Evolutionary conservation across 1,140 invertebrate genomes (phyloP).

Genomic region (Tribolium madens): DNA sequence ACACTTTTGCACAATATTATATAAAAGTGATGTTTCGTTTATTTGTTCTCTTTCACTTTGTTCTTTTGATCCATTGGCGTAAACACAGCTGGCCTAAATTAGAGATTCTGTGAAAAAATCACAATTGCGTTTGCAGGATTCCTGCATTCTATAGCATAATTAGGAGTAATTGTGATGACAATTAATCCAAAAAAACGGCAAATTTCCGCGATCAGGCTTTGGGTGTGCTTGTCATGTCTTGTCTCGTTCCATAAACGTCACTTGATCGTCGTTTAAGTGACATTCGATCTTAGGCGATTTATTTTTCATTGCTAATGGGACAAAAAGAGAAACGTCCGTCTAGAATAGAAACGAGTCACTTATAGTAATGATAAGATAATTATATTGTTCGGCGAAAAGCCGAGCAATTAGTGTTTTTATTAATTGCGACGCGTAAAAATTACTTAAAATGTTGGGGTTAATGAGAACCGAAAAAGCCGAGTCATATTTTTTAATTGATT

Average conservation of each 20-base stretch:
- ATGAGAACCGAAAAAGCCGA: not conserved
- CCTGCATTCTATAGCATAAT: slow-evolving; percentile 14
- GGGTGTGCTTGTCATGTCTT: slow-evolving; percentile 19
- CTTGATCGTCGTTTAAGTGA: slow-evolving; percentile 30
- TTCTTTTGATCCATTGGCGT: not conserved
- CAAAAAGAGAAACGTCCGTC: slow-evolving; percentile 6
- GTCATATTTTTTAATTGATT: slow-evolving; percentile 36
- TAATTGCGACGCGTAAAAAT: not conserved
- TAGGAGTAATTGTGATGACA: slow-evolving; percentile 5
- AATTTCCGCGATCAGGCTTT: not conserved
- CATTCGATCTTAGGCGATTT: slow-evolving; percentile 24
- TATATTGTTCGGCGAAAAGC: slow-evolving; percentile 1
- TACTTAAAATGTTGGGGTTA: not conserved
- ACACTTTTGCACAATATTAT: not conserved
- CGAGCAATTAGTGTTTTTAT: not conserved
- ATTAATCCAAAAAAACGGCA: slow-evolving; percentile 4
- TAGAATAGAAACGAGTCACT: slow-evolving; percentile 10
- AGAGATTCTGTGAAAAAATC: not conserved
- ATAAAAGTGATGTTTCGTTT: not conserved
- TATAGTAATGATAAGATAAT: slow-evolving; percentile 28
- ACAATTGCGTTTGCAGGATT: not conserved
- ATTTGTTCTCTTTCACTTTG: not conserved
- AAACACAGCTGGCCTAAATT: not conserved
- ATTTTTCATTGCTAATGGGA: slow-evolving; percentile 25
- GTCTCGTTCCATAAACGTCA: slow-evolving; percentile 24